Percentiles rank a stretch among this genome's conserved stretches.
Evolutionary conservation across 2,797 vertebrate species (phyloP).

Genomic region (Otolemur crassicaudatus): DNA sequence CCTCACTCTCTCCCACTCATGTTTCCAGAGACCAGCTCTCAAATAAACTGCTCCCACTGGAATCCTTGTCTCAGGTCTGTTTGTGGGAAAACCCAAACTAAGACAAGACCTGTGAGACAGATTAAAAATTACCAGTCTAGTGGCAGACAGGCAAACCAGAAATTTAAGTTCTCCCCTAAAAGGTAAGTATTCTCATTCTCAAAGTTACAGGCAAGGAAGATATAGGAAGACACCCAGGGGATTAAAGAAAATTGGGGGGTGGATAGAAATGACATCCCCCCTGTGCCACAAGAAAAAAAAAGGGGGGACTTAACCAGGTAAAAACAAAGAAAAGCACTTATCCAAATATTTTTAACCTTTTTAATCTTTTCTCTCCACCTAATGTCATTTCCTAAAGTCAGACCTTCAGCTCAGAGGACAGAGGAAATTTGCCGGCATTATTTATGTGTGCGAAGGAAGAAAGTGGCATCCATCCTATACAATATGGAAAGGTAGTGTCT

Average conservation of each 20-base stretch:
- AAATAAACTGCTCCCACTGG: background rate
- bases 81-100: background rate
- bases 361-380: background rate
- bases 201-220: background rate
- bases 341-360: conserved; percentile 9
- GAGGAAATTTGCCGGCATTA: conserved; percentile 67
- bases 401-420: conserved; percentile 51
- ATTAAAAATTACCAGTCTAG: background rate
- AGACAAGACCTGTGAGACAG: background rate
- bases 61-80: background rate
- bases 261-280: background rate
- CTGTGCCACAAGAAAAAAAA: background rate
- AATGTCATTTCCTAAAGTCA: conserved; percentile 45
- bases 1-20: background rate
- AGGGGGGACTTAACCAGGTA: background rate
- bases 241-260: background rate
- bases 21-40: background rate
- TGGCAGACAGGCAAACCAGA: background rate
- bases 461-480: conserved; percentile 45
- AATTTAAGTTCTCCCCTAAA: background rate
- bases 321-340: background rate
- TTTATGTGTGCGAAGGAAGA: conserved; percentile 61
- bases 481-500: conserved; percentile 59
- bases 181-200: background rate
- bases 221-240: background rate